These are phyloP conservation scores for Lasioglossum pauxillum DNA, from an alignment of 2,888 invertebrate genomes.

Conservation along the genomic window DNA sequence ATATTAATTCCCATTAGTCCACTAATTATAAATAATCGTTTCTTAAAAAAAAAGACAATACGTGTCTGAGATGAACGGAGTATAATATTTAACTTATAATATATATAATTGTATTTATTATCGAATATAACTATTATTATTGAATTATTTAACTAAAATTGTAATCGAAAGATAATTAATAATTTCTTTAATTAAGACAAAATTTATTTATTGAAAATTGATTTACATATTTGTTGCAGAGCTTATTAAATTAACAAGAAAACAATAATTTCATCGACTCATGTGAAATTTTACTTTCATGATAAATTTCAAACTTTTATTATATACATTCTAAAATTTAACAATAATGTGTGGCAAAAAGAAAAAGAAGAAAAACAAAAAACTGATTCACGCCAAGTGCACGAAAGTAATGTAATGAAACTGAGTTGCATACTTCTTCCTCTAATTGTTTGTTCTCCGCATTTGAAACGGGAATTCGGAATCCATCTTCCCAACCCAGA, in stretches of 20 bases:
- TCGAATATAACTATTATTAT: background rate
- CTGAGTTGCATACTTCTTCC: conserved; percentile 83
- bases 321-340: background rate
- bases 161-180: background rate
- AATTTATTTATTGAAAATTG: background rate
- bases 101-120: background rate
- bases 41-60: background rate
- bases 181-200: background rate
- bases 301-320: background rate
- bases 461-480: conserved; percentile 92
- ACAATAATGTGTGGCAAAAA: conserved; percentile 4
- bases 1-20: background rate
- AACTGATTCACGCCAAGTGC: background rate
- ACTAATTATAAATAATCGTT: background rate
- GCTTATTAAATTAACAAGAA: background rate
- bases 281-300: background rate
- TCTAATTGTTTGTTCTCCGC: conserved; percentile 88
- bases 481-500: conserved; percentile 91
- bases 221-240: background rate
- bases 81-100: background rate
- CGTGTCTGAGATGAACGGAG: background rate
- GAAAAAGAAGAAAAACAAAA: conserved; percentile 4
- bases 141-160: background rate
- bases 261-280: background rate
- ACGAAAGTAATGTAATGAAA: conserved; percentile 18